phyloP scores from a whole-genome alignment of 2,888 invertebrate species.

The Acanthoscelides obtectus region DNA sequence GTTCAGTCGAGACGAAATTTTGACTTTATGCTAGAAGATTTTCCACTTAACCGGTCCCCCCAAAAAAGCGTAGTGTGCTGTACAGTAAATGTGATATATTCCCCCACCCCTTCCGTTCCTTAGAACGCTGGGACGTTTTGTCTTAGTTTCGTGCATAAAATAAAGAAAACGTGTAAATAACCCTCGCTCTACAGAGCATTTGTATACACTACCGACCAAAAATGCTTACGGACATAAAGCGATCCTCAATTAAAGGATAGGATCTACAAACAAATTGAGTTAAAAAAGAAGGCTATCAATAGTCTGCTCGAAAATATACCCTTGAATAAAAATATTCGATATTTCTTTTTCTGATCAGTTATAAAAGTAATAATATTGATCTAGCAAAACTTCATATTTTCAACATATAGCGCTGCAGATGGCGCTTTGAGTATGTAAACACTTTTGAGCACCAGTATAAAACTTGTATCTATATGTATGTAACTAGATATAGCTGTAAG shows the following conservation, averaged over 20 bases:
- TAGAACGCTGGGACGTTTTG: conserved; percentile 27
- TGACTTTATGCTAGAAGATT: not conserved
- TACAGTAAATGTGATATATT: conserved; percentile 47
- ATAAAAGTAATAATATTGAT: no score
- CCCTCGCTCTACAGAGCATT: not conserved
- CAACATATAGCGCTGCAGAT: not conserved
- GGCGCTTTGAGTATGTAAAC: not conserved
- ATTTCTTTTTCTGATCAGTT: no score
- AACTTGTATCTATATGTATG: conserved; percentile 47
- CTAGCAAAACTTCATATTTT: no score
- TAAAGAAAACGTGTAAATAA: conserved; percentile 16
- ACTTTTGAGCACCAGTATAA: conserved; percentile 40
- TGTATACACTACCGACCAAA: not conserved
- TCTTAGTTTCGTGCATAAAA: conserved; percentile 21
- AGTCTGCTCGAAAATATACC: no score
- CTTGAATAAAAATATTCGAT: no score
- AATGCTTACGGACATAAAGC: not conserved
- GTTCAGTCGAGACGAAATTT: not conserved
- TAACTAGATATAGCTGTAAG: conserved; percentile 42
- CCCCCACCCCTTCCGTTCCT: conserved; percentile 41
- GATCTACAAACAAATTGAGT: no score
- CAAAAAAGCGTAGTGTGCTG: conserved; percentile 35
- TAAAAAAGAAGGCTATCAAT: no score
- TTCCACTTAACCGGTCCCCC: not conserved
- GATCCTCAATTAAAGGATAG: no score